These are phyloP conservation scores for Popillia japonica DNA, from an alignment of 1,140 invertebrate species.

Conservation along the genomic window DNA sequence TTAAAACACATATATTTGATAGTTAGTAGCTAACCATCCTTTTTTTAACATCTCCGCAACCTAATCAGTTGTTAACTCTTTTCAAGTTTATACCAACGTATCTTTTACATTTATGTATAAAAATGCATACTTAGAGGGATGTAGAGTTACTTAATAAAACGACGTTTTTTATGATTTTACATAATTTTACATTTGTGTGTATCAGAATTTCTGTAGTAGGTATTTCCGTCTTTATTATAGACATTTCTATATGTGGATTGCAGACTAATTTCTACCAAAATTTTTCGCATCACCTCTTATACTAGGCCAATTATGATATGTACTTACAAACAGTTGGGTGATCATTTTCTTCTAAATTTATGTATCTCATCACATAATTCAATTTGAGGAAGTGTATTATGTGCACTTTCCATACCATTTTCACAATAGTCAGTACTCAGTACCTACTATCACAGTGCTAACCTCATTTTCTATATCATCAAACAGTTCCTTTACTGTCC, in stretches of 20 bases:
- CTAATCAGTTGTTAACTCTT: too few species aligned
- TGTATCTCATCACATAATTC: too few species aligned
- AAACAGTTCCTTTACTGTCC: not conserved
- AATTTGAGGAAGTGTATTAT: not conserved
- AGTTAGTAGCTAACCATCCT: too few species aligned
- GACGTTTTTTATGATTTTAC: too few species aligned
- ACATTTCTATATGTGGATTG: not conserved
- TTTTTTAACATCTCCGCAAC: too few species aligned
- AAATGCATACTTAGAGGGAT: too few species aligned
- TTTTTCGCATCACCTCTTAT: not conserved
- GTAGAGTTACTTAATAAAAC: too few species aligned
- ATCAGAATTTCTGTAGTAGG: not conserved
- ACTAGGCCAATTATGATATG: not conserved
- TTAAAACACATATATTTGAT: too few species aligned
- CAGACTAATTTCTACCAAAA: not conserved
- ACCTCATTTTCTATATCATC: not conserved
- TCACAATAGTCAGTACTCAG: not conserved
- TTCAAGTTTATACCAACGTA: too few species aligned
- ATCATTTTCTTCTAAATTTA: too few species aligned
- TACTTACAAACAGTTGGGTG: not conserved
- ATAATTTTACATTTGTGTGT: not conserved
- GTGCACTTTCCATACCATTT: not conserved
- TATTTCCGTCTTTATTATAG: not conserved
- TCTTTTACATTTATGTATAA: too few species aligned
- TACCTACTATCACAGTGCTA: not conserved